A percentile compares a stretch with the other conserved stretches of the same genome.
Conservation (phyloP, 2,113 vertebrate genomes). For the Corythornis cristatus region DNA sequence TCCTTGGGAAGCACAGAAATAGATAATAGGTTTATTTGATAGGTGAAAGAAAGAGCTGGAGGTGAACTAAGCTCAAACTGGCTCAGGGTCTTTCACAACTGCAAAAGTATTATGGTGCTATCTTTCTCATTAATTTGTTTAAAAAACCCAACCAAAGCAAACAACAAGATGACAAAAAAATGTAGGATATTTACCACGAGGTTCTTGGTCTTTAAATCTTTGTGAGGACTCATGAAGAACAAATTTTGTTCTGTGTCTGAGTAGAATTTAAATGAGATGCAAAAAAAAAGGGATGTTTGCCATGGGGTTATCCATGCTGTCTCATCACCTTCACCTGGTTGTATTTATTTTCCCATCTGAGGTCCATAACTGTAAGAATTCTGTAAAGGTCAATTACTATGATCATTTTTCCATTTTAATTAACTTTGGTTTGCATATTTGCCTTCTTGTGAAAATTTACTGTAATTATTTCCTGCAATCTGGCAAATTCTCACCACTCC, state of each 20-base stretch:
- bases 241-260: neutral
- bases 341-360: slow-evolving; percentile 10
- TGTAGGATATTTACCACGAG: accelerated
- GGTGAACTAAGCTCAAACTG: neutral
- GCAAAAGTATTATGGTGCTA: neutral
- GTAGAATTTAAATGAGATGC: neutral
- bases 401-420: neutral
- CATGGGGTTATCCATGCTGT: neutral
- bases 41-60: neutral
- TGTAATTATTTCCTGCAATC: slow-evolving; percentile 39
- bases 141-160: neutral
- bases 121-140: neutral
- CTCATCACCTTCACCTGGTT: neutral
- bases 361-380: neutral
- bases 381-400: neutral
- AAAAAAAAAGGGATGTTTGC: neutral
- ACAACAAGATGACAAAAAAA: neutral
- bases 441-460: neutral
- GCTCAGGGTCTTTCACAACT: neutral
- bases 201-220: neutral
- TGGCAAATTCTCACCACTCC: neutral
- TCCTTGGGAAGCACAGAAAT: neutral
- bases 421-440: neutral
- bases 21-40: neutral
- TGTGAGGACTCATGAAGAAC: neutral